These are phyloP conservation scores for Phasianus colchicus DNA, from an alignment of 2,113 vertebrate genomes.

Conservation along the genomic window DNA sequence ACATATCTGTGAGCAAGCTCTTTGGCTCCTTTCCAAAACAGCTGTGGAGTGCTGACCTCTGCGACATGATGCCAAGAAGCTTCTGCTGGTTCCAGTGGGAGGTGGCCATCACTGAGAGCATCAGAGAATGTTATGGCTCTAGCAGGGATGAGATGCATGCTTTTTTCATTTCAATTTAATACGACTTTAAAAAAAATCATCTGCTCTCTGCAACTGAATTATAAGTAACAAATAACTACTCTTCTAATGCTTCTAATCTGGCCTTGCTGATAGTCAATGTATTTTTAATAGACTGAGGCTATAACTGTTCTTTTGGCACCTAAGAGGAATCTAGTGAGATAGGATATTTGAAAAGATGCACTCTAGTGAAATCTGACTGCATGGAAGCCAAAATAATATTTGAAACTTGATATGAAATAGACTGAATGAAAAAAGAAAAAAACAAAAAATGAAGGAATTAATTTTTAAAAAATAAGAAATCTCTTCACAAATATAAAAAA, in stretches of 20 bases:
- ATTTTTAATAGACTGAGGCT: neutral
- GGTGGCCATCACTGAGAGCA: neutral
- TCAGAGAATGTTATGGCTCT: neutral
- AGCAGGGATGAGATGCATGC: neutral
- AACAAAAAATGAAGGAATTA: fast-evolving
- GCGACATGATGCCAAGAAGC: neutral
- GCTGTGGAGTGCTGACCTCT: neutral
- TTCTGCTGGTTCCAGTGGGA: neutral
- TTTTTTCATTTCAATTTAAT: neutral
- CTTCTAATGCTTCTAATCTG: neutral
- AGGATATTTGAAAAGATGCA: neutral
- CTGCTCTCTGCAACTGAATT: neutral
- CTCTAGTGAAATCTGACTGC: neutral
- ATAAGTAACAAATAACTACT: neutral
- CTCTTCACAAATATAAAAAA: neutral
- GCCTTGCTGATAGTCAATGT: neutral
- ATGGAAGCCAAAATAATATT: neutral
- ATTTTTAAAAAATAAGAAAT: neutral
- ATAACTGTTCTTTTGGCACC: neutral
- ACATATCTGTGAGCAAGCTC: neutral
- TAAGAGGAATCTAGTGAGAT: neutral
- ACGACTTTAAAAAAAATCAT: neutral
- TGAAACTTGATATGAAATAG: neutral
- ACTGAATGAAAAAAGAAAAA: neutral
- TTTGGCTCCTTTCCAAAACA: neutral